Percentiles rank a stretch among this genome's conserved stretches.
Conservation (phyloP, 2,797 vertebrate genomes). For the Tadarida brasiliensis region DNA sequence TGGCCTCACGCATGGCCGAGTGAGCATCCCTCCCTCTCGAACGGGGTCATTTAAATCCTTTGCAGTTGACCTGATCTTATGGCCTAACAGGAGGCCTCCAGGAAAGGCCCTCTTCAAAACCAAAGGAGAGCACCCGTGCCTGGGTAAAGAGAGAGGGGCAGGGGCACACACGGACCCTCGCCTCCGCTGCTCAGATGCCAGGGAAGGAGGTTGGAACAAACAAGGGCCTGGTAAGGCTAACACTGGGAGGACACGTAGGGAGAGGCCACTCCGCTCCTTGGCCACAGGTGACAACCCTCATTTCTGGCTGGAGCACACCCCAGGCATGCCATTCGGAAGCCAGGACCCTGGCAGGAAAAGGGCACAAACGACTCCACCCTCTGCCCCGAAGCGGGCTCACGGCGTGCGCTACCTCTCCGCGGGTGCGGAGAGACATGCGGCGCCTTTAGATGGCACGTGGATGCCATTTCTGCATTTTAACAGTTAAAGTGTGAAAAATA, state of each 20-base stretch:
- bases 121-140: not conserved
- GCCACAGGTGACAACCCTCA: not conserved
- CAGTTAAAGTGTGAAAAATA: not conserved
- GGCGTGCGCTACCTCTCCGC: accelerated
- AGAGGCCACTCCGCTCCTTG: not conserved
- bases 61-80: not conserved
- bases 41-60: not conserved
- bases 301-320: not conserved
- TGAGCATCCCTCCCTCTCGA: not conserved
- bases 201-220: not conserved
- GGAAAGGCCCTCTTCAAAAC: not conserved
- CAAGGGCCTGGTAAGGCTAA: no score
- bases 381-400: accelerated
- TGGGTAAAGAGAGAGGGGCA: not conserved
- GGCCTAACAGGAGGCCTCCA: not conserved
- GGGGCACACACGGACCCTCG: accelerated
- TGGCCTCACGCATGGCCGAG: not conserved
- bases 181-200: not conserved
- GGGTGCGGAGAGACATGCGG: accelerated
- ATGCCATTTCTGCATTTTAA: not conserved
- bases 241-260: not conserved
- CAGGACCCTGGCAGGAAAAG: not conserved
- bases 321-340: not conserved
- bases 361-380: not conserved
- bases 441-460: accelerated